Base-by-base conservation (phyloP, 2,797 vertebrate genomes). In the Chaetophractus vellerosus region DNA sequence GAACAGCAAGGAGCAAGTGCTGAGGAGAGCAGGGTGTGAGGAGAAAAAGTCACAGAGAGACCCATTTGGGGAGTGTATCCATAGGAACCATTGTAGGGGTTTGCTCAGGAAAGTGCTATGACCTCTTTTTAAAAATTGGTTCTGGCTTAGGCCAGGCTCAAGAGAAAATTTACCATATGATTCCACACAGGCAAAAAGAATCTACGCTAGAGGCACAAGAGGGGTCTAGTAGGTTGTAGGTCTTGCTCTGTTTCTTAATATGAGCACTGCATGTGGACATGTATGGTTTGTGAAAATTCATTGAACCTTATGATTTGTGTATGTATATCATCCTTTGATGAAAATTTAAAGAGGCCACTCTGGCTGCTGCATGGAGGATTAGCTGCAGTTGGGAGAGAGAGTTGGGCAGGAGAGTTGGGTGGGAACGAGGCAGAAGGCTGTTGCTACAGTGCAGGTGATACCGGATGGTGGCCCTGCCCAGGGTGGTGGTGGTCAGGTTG, bases 241-340 rank as follows among this genome's bases (percentile, higher is more conserved):
- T 33, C 16, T 2, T 8, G 7, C 12, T 84, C 41, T 78, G 23
- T 87, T 74, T 92, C 57, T 88, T 72, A 68, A 41, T 64, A n/a
- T 41, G 28, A 6, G 11, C 86, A 55, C 48, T 57, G 21, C 50
- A 64, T 61, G 6, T 28, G 72, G 2, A 68, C 90, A 45, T 88
- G n/a, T 95, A 91, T 45, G 31, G 59, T 69, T 90, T 80, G 45
- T 38, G 21, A 55, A 88, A 90, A 82, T 18, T 71, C 24, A 52
- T 3, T n/a, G 52, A 75, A n/a, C 72, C 41, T 36, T 72, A 63
- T 31, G 78, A 61, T 85, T 64, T 81, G 9, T 55, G 2, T 75
- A 24, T 57, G 15, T 18, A 9, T 59, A 50, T 92, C 79, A 76
- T 78, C 48, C 19, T 84, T 84, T 31, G 4, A 28, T 80, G 8